Evolutionary conservation across 2,888 invertebrate genomes (phyloP).

Genomic region (Caenorhabditis sp.): DNA sequence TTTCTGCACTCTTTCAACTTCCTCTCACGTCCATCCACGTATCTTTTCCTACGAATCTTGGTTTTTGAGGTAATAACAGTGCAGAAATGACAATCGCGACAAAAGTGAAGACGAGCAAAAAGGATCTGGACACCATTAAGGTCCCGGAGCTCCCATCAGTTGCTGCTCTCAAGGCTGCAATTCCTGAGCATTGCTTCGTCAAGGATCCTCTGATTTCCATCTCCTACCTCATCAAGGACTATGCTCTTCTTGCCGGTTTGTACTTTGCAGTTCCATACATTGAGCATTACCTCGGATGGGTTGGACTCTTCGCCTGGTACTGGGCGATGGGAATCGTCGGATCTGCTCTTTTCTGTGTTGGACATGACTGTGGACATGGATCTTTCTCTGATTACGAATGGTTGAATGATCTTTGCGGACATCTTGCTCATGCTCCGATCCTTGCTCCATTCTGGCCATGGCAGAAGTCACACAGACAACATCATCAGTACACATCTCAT

Average conservation of each 20-base stretch:
- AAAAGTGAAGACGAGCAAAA: constrained; percentile 64
- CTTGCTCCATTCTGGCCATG: constrained; percentile 80
- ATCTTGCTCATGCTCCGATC: constrained; percentile 78
- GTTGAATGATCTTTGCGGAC: constrained; percentile 79
- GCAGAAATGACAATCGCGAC: constrained; percentile 65
- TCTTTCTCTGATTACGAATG: constrained; percentile 77
- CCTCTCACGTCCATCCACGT: neutral
- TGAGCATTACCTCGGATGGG: constrained; percentile 76
- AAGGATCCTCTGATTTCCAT: constrained; percentile 77
- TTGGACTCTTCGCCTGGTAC: constrained; percentile 78
- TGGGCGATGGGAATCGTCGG: constrained; percentile 78
- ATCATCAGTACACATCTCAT: constrained; percentile 80
- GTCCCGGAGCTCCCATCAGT: constrained; percentile 76
- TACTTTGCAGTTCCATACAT: constrained; percentile 76
- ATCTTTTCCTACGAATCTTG: neutral
- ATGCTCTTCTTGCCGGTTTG: constrained; percentile 72
- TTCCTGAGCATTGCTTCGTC: constrained; percentile 81
- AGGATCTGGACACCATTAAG: constrained; percentile 53
- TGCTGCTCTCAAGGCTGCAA: constrained; percentile 78
- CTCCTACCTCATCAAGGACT: constrained; percentile 78
- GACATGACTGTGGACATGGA: constrained; percentile 80
- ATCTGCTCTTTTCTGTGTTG: constrained; percentile 76
- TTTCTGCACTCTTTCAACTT: neutral
- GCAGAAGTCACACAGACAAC: constrained; percentile 79
- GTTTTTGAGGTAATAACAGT: constrained; percentile 37